phyloP scores from a whole-genome alignment of 2,113 vertebrate species.

The Callocephalon fimbriatum region DNA sequence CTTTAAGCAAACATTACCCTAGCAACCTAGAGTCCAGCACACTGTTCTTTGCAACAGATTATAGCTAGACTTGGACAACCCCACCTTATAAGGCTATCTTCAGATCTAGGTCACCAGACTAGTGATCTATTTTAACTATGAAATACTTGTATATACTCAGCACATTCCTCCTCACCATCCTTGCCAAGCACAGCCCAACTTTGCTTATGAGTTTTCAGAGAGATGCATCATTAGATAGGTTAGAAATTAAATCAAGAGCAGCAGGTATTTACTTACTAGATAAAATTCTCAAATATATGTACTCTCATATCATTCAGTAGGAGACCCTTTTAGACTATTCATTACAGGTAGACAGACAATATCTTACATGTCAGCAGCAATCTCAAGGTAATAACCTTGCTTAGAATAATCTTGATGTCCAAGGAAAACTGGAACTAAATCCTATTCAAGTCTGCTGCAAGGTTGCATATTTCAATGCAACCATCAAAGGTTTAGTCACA shows the following conservation, averaged over 20 bases:
- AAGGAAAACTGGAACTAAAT: neutral
- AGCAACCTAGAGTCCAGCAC: neutral
- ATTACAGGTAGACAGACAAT: neutral
- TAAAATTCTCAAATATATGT: neutral
- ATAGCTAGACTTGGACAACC: neutral
- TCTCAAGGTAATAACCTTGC: neutral
- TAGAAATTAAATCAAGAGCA: neutral
- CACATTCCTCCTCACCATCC: neutral
- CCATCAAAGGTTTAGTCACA: neutral
- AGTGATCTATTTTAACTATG: neutral
- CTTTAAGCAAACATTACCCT: neutral
- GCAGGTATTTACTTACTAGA: neutral
- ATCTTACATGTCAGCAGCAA: neutral
- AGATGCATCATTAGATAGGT: neutral
- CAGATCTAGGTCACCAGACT: neutral
- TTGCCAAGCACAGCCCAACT: neutral
- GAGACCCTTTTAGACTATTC: neutral
- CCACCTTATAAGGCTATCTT: neutral
- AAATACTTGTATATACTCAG: neutral
- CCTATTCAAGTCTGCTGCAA: neutral
- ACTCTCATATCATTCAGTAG: neutral
- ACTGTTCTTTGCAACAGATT: neutral
- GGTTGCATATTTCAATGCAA: neutral
- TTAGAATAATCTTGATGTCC: neutral
- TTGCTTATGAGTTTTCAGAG: neutral